A percentile compares a stretch with the other conserved stretches of the same genome.
Evolutionary conservation across 1,140 invertebrate species (phyloP).

Genomic region (Diprion similis): DNA sequence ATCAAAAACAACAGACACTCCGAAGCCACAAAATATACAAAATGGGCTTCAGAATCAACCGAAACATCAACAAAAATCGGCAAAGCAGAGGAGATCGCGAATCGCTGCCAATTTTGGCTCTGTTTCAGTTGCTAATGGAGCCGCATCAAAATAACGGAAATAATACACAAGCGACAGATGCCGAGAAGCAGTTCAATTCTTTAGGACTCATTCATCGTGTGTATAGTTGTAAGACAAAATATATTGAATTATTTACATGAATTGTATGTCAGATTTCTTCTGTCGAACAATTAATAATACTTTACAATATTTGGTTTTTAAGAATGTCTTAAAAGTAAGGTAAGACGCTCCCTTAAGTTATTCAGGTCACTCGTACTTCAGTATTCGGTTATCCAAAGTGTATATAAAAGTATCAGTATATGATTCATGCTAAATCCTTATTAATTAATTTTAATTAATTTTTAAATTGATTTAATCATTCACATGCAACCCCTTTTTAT

Average conservation of each 20-base stretch:
- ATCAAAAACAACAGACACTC: not conserved
- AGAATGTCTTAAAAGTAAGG: not conserved
- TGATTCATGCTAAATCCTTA: too few relatives aligned
- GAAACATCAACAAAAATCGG: slow-evolving; percentile 36
- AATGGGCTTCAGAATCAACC: slow-evolving; percentile 11
- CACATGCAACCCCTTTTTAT: too few relatives aligned
- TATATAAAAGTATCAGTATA: not conserved
- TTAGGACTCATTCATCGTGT: not conserved
- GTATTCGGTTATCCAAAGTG: not conserved
- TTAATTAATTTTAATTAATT: too few relatives aligned
- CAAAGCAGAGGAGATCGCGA: slow-evolving; percentile 59
- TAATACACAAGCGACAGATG: not conserved
- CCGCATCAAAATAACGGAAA: not conserved
- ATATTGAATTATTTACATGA: not conserved
- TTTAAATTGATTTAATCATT: too few relatives aligned
- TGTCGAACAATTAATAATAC: not conserved
- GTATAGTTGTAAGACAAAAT: slow-evolving; percentile 8
- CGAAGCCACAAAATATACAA: slow-evolving; percentile 18
- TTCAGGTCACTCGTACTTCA: not conserved
- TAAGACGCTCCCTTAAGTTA: not conserved
- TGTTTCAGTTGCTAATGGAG: slow-evolving; percentile 25
- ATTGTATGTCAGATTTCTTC: not conserved
- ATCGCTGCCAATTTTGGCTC: slow-evolving; percentile 65
- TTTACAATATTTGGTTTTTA: not conserved
- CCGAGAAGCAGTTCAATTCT: not conserved